Conservation (phyloP, 2,113 vertebrate species). For the Ginglymostoma cirratum region DNA sequence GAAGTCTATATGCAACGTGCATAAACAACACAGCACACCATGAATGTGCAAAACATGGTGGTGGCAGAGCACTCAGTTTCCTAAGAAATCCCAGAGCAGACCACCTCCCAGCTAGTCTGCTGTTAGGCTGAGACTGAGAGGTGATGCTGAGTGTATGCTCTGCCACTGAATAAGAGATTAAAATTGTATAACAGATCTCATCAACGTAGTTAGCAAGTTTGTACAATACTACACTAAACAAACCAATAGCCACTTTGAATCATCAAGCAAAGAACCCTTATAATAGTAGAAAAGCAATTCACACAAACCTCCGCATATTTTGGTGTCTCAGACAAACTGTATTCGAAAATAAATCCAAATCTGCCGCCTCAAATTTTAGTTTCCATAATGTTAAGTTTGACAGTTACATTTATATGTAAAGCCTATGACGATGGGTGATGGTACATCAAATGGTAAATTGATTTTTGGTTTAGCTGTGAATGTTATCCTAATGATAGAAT, state of each 20-base stretch:
- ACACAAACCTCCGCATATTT: neutral
- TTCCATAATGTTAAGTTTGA: neutral
- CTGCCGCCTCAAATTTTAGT: neutral
- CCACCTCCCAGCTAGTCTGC: conserved; percentile 62
- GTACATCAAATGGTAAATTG: neutral
- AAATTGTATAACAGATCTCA: conserved; percentile 46
- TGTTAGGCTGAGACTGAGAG: conserved; percentile 60
- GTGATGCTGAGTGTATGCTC: conserved; percentile 63
- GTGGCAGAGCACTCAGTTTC: conserved; percentile 64
- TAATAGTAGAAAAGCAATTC: neutral
- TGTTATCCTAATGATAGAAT: neutral
- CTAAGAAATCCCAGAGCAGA: conserved; percentile 62
- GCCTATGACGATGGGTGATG: neutral
- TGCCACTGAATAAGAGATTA: conserved; percentile 56
- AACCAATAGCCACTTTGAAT: conserved; percentile 31
- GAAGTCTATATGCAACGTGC: conserved; percentile 25
- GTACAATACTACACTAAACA: conserved; percentile 38
- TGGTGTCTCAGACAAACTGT: neutral
- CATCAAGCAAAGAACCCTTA: neutral
- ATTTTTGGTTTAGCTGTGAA: neutral
- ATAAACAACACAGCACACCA: conserved; percentile 38
- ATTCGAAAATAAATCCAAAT: neutral
- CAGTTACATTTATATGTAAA: neutral
- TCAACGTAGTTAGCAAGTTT: conserved; percentile 23
- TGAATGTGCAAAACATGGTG: conserved; percentile 45